A percentile compares a stretch with the other conserved stretches of the same genome.
These are phyloP conservation scores for Dromas ardeola DNA, from an alignment of 2,113 vertebrate genomes.

Conservation along the genomic window DNA sequence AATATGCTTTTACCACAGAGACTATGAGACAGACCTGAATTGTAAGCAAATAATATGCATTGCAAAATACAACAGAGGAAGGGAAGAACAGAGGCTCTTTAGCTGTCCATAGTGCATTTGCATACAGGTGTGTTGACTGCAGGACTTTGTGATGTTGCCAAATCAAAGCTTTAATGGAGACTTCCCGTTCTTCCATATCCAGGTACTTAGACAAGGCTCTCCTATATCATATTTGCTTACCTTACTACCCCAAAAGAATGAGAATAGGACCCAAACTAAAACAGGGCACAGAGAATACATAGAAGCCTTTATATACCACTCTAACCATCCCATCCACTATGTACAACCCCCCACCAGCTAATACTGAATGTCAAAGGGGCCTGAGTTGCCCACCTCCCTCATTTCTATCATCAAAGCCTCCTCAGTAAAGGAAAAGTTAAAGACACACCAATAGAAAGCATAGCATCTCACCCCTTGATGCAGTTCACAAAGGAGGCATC, in stretches of 20 bases:
- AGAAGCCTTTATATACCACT: not conserved
- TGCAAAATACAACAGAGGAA: slow-evolving; percentile 25
- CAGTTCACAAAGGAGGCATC: not conserved
- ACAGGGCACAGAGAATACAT: not conserved
- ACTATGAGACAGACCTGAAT: slow-evolving; percentile 32
- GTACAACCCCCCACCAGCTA: not conserved
- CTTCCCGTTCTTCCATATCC: not conserved
- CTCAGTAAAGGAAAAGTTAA: not conserved
- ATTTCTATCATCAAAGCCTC: not conserved
- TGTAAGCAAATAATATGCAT: slow-evolving; percentile 52
- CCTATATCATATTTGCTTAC: not conserved
- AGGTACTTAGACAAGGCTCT: not conserved
- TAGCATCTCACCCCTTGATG: not conserved
- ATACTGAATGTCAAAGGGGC: not conserved
- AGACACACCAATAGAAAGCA: not conserved
- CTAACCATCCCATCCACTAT: not conserved
- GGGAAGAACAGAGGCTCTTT: slow-evolving; percentile 6
- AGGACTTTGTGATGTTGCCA: not conserved
- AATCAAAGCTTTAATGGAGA: not conserved
- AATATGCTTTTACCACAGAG: slow-evolving; percentile 45
- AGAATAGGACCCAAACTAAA: not conserved
- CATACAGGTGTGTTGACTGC: slow-evolving; percentile 9
- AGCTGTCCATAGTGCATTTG: slow-evolving; percentile 23
- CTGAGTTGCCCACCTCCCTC: not conserved
- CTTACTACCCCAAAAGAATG: not conserved